Percentiles rank a stretch among this genome's conserved stretches.
These are phyloP conservation scores for Anthopleura xanthogrammica DNA, from an alignment of 92 coral and sea anemone genomes.

Conservation along the genomic window DNA sequence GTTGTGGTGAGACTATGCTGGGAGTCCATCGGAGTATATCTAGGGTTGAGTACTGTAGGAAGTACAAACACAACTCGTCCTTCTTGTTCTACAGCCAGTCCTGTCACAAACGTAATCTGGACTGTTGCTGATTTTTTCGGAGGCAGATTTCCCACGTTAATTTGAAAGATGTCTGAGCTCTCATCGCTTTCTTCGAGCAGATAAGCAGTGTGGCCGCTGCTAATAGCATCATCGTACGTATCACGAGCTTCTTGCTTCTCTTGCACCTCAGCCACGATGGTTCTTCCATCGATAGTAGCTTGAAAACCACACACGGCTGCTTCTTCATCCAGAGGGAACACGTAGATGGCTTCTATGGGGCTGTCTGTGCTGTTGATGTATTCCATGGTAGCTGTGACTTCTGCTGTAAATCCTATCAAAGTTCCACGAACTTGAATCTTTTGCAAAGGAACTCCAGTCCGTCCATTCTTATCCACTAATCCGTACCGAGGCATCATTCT, in stretches of 20 bases:
- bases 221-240: constrained; percentile 76
- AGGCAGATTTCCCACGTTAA: constrained; percentile 85
- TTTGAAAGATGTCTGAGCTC: constrained; percentile 77
- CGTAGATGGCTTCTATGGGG: constrained; percentile 84
- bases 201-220: constrained; percentile 78
- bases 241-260: constrained; percentile 85
- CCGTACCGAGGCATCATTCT: constrained; percentile 29
- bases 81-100: constrained; percentile 72
- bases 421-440: constrained; percentile 66
- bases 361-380: constrained; percentile 74
- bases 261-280: constrained; percentile 76
- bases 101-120: constrained; percentile 74
- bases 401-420: constrained; percentile 79
- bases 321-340: constrained; percentile 75
- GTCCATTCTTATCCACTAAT: constrained; percentile 46
- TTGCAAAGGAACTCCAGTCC: constrained; percentile 63
- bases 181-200: constrained; percentile 87
- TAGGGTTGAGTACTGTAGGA: constrained; percentile 84
- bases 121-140: constrained; percentile 76
- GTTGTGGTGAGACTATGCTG: constrained; percentile 48
- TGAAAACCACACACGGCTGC: constrained; percentile 89
- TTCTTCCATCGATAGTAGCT: constrained; percentile 81
- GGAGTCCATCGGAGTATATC: constrained; percentile 66
- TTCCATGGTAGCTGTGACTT: constrained; percentile 69
- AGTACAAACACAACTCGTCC: constrained; percentile 77